These are phyloP conservation scores for Tachina lurida DNA, from an alignment of 2,888 invertebrate genomes.

Conservation along the genomic window DNA sequence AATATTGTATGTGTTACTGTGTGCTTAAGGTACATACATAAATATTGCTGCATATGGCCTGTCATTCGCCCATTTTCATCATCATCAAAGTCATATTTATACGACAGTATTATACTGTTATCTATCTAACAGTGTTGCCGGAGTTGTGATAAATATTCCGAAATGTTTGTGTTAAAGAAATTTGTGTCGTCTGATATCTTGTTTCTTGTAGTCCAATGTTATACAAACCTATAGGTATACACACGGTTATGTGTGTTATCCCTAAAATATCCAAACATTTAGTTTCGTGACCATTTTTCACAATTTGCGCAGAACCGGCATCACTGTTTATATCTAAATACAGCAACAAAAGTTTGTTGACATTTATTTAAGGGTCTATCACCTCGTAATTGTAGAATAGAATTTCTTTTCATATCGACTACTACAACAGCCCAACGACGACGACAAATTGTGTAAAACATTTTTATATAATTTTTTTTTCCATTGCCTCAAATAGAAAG, in stretches of 20 bases:
- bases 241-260: no score
- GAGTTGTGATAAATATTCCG: no score
- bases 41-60: slow-evolving; percentile 50
- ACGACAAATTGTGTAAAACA: slow-evolving; percentile 27
- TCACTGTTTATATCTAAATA: slow-evolving; percentile 26
- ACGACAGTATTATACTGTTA: slow-evolving; percentile 39
- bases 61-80: slow-evolving; percentile 17
- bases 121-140: slow-evolving; percentile 17
- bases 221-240: no score
- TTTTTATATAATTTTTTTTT: slow-evolving; percentile 14
- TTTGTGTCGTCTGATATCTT: no score
- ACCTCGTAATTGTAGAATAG: slow-evolving; percentile 58
- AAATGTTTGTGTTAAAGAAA: no score
- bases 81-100: slow-evolving; percentile 11
- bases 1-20: slow-evolving; percentile 40
- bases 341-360: slow-evolving; percentile 66
- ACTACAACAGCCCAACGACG: neutral
- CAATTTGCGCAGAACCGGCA: no score
- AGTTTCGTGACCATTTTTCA: no score
- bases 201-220: no score
- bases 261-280: no score
- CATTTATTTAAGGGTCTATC: slow-evolving; percentile 67
- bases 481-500: neutral
- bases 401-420: slow-evolving; percentile 20
- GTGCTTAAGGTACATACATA: slow-evolving; percentile 41